Conservation (phyloP, 2,113 vertebrate genomes). For the Alethe diademata region DNA sequence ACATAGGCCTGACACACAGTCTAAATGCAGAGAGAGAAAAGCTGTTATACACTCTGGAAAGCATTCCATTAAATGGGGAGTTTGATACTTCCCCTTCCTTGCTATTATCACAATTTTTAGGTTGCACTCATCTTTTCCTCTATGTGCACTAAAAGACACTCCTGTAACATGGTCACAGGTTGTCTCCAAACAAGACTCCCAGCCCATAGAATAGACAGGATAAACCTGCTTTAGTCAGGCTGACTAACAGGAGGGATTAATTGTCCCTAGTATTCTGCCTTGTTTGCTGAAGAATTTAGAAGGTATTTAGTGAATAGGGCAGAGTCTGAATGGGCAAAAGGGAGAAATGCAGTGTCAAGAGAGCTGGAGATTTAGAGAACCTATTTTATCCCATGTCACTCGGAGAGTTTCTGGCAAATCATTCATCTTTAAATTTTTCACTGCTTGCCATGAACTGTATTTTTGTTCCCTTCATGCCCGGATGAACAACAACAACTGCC, state of each 20-base stretch:
- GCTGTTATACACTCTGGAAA: background rate
- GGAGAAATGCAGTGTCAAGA: background rate
- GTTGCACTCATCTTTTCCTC: background rate
- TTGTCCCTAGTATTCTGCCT: background rate
- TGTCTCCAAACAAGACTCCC: background rate
- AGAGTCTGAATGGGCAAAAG: background rate
- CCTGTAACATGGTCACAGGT: background rate
- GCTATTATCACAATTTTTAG: background rate
- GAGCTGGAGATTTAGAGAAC: background rate
- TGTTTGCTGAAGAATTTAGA: conserved; percentile 38
- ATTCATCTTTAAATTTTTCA: background rate
- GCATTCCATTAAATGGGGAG: background rate
- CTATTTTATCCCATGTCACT: background rate
- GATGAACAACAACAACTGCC: background rate
- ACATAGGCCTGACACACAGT: conserved; percentile 78
- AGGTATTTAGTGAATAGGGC: background rate
- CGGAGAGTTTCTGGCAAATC: background rate
- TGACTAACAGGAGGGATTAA: background rate
- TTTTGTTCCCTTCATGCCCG: background rate
- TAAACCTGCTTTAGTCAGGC: conserved; percentile 10
- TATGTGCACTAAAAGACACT: background rate
- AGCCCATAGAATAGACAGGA: background rate
- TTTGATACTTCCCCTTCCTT: background rate
- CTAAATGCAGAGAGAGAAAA: conserved; percentile 65
- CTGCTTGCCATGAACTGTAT: background rate